A percentile compares a stretch with the other conserved stretches of the same genome.
phyloP scores from a whole-genome alignment of 35 echinoderm and acorn worm species.

The Nesometra sesokonis region DNA sequence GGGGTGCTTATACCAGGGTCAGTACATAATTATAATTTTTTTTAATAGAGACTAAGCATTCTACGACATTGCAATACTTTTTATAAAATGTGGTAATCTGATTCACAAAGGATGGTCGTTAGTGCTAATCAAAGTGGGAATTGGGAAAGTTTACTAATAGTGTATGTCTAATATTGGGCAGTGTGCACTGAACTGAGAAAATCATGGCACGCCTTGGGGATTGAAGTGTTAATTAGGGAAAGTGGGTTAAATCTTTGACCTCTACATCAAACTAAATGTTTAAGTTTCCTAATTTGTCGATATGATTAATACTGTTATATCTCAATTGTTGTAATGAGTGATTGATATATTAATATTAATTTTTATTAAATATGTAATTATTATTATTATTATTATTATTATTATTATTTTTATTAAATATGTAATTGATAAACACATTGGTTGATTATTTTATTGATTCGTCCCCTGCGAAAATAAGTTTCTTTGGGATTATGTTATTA shows the following conservation, averaged over 20 bases:
- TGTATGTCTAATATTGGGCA: neutral
- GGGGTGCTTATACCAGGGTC: too few relatives aligned
- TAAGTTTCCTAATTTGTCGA: neutral
- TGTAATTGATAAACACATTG: neutral
- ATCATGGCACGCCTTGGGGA: neutral
- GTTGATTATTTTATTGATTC: neutral
- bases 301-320: neutral
- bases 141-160: neutral
- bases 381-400: neutral
- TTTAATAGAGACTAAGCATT: too few relatives aligned
- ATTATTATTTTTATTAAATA: neutral
- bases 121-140: neutral
- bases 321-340: neutral
- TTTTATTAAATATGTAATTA: neutral
- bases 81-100: neutral
- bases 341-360: neutral
- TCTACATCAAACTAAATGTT: neutral
- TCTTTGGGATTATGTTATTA: neutral
- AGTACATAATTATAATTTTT: too few relatives aligned
- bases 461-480: neutral
- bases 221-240: neutral
- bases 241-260: neutral
- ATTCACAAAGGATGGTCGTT: neutral
- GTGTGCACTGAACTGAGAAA: too few relatives aligned
- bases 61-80: too few relatives aligned